phyloP scores from a whole-genome alignment of 2,113 vertebrate species.

The Oostethus manadensis region DNA sequence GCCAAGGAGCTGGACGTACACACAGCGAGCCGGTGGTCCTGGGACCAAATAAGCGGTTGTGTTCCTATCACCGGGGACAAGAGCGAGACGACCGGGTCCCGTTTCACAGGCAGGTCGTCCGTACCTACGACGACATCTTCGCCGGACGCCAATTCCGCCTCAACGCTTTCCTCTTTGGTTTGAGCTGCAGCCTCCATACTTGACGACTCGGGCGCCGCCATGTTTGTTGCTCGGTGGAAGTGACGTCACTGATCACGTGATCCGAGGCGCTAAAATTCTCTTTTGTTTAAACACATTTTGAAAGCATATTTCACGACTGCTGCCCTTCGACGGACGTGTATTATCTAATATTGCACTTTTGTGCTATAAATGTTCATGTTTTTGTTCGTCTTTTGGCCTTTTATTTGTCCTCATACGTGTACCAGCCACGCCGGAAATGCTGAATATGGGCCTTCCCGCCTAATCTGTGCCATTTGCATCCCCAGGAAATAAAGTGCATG shows the following conservation, averaged over 20 bases:
- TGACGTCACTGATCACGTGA: constrained; percentile 18
- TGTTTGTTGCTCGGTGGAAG: constrained; percentile 57
- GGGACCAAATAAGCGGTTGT: constrained; percentile 87
- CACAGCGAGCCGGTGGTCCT: constrained; percentile 87
- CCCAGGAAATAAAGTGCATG: too few species aligned
- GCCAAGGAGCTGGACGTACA: constrained; percentile 80
- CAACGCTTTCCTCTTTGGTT: constrained; percentile 13
- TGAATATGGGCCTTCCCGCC: too few species aligned
- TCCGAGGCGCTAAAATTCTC: too few species aligned
- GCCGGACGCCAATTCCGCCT: constrained; percentile 45
- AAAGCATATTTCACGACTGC: too few species aligned
- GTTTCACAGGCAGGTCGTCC: constrained; percentile 51
- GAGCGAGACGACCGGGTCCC: constrained; percentile 80
- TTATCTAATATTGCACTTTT: too few species aligned
- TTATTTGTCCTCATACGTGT: too few species aligned
- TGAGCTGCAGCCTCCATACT: neutral
- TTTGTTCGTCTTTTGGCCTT: too few species aligned
- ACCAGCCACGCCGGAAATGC: too few species aligned
- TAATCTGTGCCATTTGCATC: too few species aligned
- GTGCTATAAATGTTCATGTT: too few species aligned
- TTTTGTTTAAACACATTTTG: too few species aligned
- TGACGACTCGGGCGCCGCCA: constrained; percentile 58
- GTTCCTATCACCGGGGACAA: constrained; percentile 79
- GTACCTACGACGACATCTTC: constrained; percentile 1
- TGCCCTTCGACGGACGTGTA: too few species aligned